Conservation (phyloP, 2,113 vertebrate genomes). For the Meleagris gallopavo region DNA sequence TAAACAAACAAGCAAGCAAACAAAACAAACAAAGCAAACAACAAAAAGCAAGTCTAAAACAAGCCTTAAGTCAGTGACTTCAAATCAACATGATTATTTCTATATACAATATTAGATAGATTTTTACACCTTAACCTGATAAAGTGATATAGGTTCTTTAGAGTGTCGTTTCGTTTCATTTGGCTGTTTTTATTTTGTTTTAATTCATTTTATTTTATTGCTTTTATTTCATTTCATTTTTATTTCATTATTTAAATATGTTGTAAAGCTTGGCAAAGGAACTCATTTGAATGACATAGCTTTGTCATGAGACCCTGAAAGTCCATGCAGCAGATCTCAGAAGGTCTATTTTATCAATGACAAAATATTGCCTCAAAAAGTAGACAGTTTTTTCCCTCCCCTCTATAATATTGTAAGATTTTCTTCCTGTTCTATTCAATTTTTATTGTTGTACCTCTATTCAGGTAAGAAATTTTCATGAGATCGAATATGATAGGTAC, state of each 20-base stretch:
- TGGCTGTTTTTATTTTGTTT: not conserved
- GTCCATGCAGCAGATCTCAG: not conserved
- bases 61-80: not conserved
- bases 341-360: not conserved
- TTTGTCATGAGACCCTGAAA: not conserved
- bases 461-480: not conserved
- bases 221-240: too few species aligned
- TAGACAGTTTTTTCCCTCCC: accelerated
- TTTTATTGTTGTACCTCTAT: not conserved
- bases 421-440: not conserved
- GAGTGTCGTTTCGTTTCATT: not conserved
- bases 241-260: not conserved
- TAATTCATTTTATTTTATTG: not conserved
- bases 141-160: not conserved
- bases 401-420: not conserved
- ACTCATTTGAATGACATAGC: not conserved
- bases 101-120: not conserved
- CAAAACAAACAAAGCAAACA: not conserved
- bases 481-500: not conserved
- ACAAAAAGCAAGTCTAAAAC: not conserved
- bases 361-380: not conserved
- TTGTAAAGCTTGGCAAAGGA: not conserved
- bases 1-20: too few species aligned
- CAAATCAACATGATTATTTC: not conserved
- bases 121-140: not conserved